These are phyloP conservation scores for Tragelaphus strepsiceros DNA, from an alignment of 2,113 vertebrate genomes.

Conservation along the genomic window DNA sequence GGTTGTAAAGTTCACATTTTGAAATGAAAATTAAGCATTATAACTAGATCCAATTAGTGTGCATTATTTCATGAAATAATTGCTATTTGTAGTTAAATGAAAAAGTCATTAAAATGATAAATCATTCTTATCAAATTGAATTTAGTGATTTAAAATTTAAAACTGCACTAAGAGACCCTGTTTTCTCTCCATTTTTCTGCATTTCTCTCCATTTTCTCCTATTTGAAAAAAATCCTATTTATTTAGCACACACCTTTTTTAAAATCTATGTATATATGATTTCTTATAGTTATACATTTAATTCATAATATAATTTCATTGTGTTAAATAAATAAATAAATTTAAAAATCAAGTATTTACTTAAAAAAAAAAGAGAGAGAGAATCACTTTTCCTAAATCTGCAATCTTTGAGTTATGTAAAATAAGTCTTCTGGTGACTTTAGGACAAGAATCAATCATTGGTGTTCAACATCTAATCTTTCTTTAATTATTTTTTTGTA, in stretches of 20 bases:
- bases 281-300: not conserved
- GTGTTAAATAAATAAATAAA: not conserved
- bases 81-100: constrained; percentile 62
- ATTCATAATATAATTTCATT: not conserved
- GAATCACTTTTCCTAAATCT: not conserved
- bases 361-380: not conserved
- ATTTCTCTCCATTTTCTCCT: not conserved
- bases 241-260: not conserved
- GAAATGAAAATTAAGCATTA: too few relatives aligned
- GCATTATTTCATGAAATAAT: too few relatives aligned
- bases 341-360: not conserved
- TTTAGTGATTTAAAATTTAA: constrained; percentile 72
- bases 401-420: not conserved
- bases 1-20: too few relatives aligned
- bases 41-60: too few relatives aligned
- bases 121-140: not conserved
- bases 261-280: not conserved
- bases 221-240: constrained; percentile 59
- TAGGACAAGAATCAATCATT: not conserved
- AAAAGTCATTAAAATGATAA: constrained; percentile 61
- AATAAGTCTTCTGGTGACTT: not conserved
- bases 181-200: constrained; percentile 15
- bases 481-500: not conserved
- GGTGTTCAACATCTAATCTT: not conserved
- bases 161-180: constrained; percentile 36